A percentile compares a stretch with the other conserved stretches of the same genome.
phyloP scores from a whole-genome alignment of 2,888 invertebrate genomes.

The Agriotes lineatus region DNA sequence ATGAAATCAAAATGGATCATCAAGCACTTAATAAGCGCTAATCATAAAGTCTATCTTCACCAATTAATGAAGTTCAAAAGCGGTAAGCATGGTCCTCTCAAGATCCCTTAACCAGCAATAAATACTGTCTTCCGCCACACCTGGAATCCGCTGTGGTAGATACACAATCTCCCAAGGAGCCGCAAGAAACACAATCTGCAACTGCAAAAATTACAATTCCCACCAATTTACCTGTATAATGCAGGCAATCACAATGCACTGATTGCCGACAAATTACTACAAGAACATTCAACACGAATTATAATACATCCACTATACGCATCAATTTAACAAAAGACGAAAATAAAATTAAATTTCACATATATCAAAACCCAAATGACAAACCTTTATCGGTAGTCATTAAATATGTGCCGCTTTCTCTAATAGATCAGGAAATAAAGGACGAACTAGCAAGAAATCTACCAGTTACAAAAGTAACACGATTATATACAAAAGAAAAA shows the following conservation, averaged over 20 bases:
- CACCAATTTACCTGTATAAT: too few relatives aligned
- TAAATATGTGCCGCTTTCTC: neutral
- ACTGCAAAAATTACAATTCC: too few relatives aligned
- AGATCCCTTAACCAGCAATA: too few relatives aligned
- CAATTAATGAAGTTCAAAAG: constrained; percentile 2
- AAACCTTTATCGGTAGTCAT: neutral
- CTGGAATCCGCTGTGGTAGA: too few relatives aligned
- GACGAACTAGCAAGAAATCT: neutral
- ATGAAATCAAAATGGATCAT: neutral
- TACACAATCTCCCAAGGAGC: too few relatives aligned
- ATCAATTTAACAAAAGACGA: neutral
- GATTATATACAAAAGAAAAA: neutral
- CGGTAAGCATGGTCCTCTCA: too few relatives aligned
- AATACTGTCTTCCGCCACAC: too few relatives aligned
- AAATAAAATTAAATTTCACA: neutral
- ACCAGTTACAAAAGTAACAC: neutral
- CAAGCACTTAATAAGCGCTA: too few relatives aligned
- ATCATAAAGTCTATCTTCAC: neutral
- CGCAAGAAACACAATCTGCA: too few relatives aligned
- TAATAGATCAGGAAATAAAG: neutral
- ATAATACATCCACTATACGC: too few relatives aligned
- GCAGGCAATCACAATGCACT: too few relatives aligned
- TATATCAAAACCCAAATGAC: constrained; percentile 2
- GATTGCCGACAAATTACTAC: too few relatives aligned
- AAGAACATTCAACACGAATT: neutral